phyloP scores from a whole-genome alignment of 2,888 invertebrate genomes.

The Drosophila mimica region DNA sequence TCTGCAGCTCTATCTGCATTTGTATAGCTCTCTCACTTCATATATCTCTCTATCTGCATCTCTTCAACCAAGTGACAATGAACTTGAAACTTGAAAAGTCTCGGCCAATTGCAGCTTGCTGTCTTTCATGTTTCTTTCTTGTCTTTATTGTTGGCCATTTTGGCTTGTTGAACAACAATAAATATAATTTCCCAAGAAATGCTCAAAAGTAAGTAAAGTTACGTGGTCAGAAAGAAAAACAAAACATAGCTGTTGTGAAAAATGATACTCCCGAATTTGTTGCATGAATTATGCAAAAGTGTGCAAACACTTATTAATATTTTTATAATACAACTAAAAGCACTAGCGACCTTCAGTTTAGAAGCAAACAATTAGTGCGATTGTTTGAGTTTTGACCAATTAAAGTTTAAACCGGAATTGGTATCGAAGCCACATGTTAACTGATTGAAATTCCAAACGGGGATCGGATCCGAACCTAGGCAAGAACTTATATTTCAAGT shows the following conservation, averaged over 20 bases:
- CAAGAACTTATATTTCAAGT: background rate
- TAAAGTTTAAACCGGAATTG: background rate
- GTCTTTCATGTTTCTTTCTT: slow-evolving; percentile 1
- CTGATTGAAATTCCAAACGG: background rate
- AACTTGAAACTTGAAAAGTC: slow-evolving; percentile 65
- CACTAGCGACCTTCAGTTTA: too few relatives aligned
- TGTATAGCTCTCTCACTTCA: background rate
- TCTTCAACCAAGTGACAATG: slow-evolving; percentile 63
- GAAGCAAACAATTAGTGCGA: background rate
- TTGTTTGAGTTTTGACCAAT: background rate
- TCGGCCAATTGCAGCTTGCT: slow-evolving; percentile 8
- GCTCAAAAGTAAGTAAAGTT: background rate
- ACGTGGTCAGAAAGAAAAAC: background rate
- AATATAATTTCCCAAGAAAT: background rate
- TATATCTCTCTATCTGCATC: background rate
- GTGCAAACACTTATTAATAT: background rate
- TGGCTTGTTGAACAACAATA: background rate
- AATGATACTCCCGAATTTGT: background rate
- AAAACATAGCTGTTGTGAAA: background rate
- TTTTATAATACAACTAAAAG: background rate
- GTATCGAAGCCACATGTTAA: background rate
- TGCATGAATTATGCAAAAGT: background rate
- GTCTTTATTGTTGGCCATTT: background rate
- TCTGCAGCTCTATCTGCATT: slow-evolving; percentile 15
- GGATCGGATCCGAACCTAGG: too few relatives aligned